phyloP scores from a whole-genome alignment of 2,113 vertebrate genomes.

The Aegithalos caudatus region DNA sequence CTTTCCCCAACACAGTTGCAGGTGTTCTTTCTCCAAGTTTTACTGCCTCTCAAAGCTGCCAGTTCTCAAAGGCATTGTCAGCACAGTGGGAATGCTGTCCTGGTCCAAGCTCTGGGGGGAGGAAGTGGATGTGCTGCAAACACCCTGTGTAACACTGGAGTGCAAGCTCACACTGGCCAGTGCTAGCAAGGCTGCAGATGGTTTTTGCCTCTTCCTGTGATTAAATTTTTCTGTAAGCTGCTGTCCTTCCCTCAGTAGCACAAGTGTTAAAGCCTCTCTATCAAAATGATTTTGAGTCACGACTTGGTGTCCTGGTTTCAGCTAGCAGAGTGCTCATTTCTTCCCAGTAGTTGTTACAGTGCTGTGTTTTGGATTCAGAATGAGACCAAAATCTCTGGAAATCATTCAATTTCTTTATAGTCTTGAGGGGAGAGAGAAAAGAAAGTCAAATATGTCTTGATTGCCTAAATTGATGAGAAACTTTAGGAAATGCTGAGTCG shows the following conservation, averaged over 20 bases:
- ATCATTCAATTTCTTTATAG: background rate
- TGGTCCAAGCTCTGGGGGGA: background rate
- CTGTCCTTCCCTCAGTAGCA: background rate
- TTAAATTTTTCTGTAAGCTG: background rate
- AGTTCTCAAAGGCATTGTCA: background rate
- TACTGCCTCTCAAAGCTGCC: background rate
- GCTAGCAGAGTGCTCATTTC: background rate
- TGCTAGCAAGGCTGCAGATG: background rate
- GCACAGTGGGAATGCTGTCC: background rate
- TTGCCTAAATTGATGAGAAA: background rate
- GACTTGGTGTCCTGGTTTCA: background rate
- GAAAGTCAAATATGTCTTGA: background rate
- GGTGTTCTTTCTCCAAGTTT: background rate
- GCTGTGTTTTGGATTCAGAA: background rate
- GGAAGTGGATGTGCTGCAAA: background rate
- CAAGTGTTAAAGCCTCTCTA: background rate
- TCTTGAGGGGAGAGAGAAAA: background rate
- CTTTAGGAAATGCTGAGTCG: background rate
- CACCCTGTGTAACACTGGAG: rapidly evolving
- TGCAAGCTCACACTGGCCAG: background rate
- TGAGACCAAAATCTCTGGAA: background rate
- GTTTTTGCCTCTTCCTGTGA: background rate
- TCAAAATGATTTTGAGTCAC: background rate
- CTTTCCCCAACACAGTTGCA: background rate
- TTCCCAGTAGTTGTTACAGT: background rate